phyloP scores from a whole-genome alignment of 2,113 vertebrate genomes.

The Microtus oregoni region DNA sequence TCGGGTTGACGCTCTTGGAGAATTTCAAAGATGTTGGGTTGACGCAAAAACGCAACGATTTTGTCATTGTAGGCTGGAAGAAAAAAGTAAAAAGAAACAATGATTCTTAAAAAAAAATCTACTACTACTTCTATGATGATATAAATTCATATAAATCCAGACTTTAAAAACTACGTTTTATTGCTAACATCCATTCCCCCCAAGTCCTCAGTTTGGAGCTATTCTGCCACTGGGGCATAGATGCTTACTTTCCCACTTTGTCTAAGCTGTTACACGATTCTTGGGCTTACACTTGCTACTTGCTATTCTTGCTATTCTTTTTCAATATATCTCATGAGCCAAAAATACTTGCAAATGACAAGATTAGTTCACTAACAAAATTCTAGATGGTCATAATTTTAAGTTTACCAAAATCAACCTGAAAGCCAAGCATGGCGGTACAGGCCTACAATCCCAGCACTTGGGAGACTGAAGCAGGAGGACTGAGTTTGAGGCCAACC shows the following conservation, averaged over 20 bases:
- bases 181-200: background rate
- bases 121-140: background rate
- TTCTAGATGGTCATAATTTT: background rate
- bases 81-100: constrained; percentile 55
- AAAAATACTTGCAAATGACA: constrained; percentile 27
- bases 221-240: background rate
- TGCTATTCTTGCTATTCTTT: background rate
- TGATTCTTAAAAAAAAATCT: background rate
- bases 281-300: background rate
- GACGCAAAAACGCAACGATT: constrained; percentile 98
- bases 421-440: background rate
- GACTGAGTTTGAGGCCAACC: background rate
- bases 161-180: background rate
- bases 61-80: constrained; percentile 98
- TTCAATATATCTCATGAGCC: background rate
- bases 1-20: constrained; percentile 98
- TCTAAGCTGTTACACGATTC: background rate
- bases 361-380: background rate
- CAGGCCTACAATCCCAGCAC: background rate
- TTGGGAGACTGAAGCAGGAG: background rate
- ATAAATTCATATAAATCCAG: background rate
- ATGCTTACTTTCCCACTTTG: background rate
- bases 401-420: constrained; percentile 35
- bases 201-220: background rate
- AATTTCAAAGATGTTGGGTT: constrained; percentile 98